These are phyloP conservation scores for Acanthisitta chloris DNA, from an alignment of 2,113 vertebrate genomes.

Conservation along the genomic window DNA sequence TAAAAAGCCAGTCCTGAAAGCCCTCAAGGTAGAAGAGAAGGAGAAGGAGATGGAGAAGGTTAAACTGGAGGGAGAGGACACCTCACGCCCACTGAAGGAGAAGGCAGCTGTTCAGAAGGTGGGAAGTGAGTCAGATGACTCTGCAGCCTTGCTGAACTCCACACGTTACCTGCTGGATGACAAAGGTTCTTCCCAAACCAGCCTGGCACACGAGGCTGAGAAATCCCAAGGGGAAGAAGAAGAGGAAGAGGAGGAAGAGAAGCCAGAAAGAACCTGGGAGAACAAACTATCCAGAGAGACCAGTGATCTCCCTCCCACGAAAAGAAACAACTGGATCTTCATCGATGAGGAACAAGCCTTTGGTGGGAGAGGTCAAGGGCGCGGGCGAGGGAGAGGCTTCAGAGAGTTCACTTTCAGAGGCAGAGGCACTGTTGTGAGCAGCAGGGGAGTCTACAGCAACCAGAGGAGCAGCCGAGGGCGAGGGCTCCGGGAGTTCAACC, in stretches of 20 bases:
- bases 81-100: slow-evolving; percentile 72
- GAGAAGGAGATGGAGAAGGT: slow-evolving; percentile 91
- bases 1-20: slow-evolving; percentile 96
- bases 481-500: slow-evolving; percentile 80
- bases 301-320: slow-evolving; percentile 76
- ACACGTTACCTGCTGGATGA: slow-evolving; percentile 66
- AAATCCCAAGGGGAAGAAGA: slow-evolving; percentile 75
- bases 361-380: slow-evolving; percentile 82
- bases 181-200: slow-evolving; percentile 60
- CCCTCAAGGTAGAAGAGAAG: slow-evolving; percentile 96
- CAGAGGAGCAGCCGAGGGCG: slow-evolving; percentile 80
- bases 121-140: slow-evolving; percentile 77
- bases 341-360: slow-evolving; percentile 97
- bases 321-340: slow-evolving; percentile 97
- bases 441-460: slow-evolving; percentile 64
- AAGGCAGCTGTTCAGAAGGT: slow-evolving; percentile 69
- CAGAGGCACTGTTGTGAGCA: slow-evolving; percentile 56
- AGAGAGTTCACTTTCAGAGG: slow-evolving; percentile 89
- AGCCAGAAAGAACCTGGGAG: slow-evolving; percentile 81
- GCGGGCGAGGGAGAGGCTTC: slow-evolving; percentile 87
- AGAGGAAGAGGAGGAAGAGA: slow-evolving; percentile 75
- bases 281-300: slow-evolving; percentile 77
- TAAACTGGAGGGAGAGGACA: slow-evolving; percentile 82
- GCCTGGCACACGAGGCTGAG: slow-evolving; percentile 61
- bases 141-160: slow-evolving; percentile 66